A percentile compares a stretch with the other conserved stretches of the same genome.
These are phyloP conservation scores for Dorcus hopei DNA, from an alignment of 2,888 invertebrate genomes.

Conservation along the genomic window DNA sequence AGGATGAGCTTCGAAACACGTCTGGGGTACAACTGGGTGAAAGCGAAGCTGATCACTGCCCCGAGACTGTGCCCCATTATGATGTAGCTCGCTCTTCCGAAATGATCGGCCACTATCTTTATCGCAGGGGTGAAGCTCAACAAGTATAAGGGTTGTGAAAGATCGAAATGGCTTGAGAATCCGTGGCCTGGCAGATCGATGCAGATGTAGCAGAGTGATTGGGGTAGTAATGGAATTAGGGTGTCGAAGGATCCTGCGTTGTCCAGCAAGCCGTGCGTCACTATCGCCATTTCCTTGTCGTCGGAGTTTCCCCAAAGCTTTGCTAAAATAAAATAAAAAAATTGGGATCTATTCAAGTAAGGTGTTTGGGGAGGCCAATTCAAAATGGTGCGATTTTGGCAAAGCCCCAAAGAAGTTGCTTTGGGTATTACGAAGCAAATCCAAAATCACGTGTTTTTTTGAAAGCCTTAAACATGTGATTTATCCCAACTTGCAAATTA, in stretches of 20 bases:
- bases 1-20: neutral
- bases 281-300: conserved; percentile 53
- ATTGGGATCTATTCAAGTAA: neutral
- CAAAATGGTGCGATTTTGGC: too few species aligned
- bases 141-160: conserved; percentile 17
- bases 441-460: too few species aligned
- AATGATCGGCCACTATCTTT: conserved; percentile 14
- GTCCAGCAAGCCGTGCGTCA: conserved; percentile 60
- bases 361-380: too few species aligned
- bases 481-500: too few species aligned
- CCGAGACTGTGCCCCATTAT: conserved; percentile 48
- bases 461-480: too few species aligned
- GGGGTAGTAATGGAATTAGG: conserved; percentile 55
- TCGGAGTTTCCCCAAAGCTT: conserved; percentile 60
- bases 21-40: conserved; percentile 25
- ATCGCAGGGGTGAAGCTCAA: conserved; percentile 14
- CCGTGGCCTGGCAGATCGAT: conserved; percentile 63
- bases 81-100: conserved; percentile 14
- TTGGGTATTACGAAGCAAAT: too few species aligned
- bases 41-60: conserved; percentile 41
- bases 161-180: conserved; percentile 54
- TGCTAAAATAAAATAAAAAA: conserved; percentile 42
- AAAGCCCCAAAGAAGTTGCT: too few species aligned
- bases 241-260: conserved; percentile 59
- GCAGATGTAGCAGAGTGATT: conserved; percentile 47